Evolutionary conservation across 2,797 vertebrate species (phyloP).

Genomic region (Percopsis omiscomaycus): DNA sequence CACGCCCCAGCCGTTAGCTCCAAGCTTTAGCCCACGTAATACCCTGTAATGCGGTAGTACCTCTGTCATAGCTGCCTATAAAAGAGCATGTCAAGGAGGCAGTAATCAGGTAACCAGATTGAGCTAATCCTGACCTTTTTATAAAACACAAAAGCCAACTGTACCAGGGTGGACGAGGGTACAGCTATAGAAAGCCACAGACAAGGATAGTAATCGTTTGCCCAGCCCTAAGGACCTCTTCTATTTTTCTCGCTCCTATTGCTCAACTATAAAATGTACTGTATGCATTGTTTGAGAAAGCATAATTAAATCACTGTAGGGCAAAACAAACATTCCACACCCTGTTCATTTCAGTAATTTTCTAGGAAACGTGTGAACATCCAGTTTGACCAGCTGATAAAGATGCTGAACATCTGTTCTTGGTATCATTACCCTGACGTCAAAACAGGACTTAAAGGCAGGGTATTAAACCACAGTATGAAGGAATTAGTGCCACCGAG

Average conservation of each 20-base stretch:
- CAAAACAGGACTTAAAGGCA: constrained; percentile 47
- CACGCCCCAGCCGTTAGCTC: constrained; percentile 9
- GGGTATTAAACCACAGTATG: constrained; percentile 55
- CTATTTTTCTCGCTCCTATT: background rate
- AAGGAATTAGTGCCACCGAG: constrained; percentile 56
- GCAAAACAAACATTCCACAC: background rate
- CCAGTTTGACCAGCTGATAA: constrained; percentile 7
- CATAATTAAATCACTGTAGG: background rate
- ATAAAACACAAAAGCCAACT: constrained; percentile 63
- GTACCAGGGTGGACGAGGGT: constrained; percentile 19
- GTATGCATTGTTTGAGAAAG: background rate
- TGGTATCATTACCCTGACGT: constrained; percentile 45
- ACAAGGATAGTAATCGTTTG: constrained; percentile 10
- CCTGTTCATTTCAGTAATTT: background rate
- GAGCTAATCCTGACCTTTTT: constrained; percentile 78
- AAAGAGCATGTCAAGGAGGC: constrained; percentile 64
- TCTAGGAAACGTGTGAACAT: background rate
- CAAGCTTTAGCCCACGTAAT: constrained; percentile 1
- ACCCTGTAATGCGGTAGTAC: constrained; percentile 29
- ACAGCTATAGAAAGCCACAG: constrained; percentile 20
- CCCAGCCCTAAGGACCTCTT: background rate
- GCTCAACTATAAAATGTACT: background rate
- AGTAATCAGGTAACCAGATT: constrained; percentile 81
- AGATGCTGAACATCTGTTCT: constrained; percentile 43
- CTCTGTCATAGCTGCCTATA: constrained; percentile 46